Base-by-base conservation (phyloP, 1,140 invertebrate genomes). In the Megalonaias nervosa region DNA sequence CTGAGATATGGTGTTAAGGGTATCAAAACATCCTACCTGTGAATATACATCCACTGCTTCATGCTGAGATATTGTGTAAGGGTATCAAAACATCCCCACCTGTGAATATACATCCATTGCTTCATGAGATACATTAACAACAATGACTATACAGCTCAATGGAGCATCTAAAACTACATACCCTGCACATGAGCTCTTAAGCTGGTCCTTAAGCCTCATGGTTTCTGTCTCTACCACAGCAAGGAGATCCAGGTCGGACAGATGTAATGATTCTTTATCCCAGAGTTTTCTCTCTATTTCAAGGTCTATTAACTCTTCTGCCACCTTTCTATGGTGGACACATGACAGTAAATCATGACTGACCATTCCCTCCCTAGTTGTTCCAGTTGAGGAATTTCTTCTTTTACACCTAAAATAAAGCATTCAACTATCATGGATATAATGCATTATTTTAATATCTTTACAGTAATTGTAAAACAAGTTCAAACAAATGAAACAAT, bases 161-260 rank as follows among this genome's bases (percentile, higher is more conserved):
- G 38, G 5, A 38, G 38, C 11, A 48, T 48, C 38, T 14, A n/a
- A 62, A 11, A 21, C n/a, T 23, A 72, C 65, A 16, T 62, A 78
- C 76, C 76, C 67, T 73, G 73, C 73, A 38, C 76, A 78, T n/a
- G 76, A 21, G 69, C 76, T 68, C 67, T 68, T 73, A 66, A 73
- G 23, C 15, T 74, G 71, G 14, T 78, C 71, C n/a, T 72, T 73
- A 9, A 78, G 26, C 21, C 62, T 73, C 56, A 21, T 64, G 65
- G 74, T 78, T 67, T 78, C 76, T n/a, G 57, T 67, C 26, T 58
- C 62, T 58, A 78, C 58, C 57, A 59, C 58, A 31, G 68, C 76
- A 21, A 17, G 14, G 17, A 78, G 64, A 19, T 31, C 38, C 19
- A 23, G 48, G 56, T 68, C 65, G 17, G 38, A 66, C 48, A 31